Percentiles rank a stretch among this genome's conserved stretches.
These are phyloP conservation scores for Ispidina lecontei DNA, from an alignment of 2,797 vertebrate genomes.

Conservation along the genomic window DNA sequence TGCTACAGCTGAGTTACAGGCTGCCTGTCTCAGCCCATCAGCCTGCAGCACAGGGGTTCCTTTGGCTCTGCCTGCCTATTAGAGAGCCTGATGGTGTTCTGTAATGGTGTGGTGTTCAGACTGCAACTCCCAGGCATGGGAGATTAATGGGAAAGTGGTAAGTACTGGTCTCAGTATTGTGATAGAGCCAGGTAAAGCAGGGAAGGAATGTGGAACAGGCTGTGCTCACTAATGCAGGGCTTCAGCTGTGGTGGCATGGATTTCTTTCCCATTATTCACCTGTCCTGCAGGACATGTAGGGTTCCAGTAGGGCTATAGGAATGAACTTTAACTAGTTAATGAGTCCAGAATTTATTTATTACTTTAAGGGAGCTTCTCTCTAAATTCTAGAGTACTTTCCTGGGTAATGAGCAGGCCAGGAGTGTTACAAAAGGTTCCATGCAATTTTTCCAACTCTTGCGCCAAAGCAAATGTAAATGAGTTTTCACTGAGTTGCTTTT, in stretches of 20 bases:
- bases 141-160: neutral
- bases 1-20: neutral
- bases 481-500: constrained; percentile 8
- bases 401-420: neutral
- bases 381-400: neutral
- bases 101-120: neutral
- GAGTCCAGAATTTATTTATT: neutral
- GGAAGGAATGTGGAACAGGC: neutral
- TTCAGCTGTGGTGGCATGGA: neutral
- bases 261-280: neutral
- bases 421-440: neutral
- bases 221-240: neutral
- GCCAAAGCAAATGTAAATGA: constrained; percentile 25
- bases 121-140: neutral
- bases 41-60: neutral
- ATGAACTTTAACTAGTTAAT: neutral
- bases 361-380: neutral
- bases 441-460: neutral
- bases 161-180: neutral
- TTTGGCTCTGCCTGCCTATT: neutral
- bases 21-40: neutral
- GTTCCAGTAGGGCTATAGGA: neutral
- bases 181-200: neutral
- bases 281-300: neutral
- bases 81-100: neutral